Percentiles rank a stretch among this genome's conserved stretches.
Conservation (phyloP, 2,888 invertebrate genomes). For the Callyntrura sp. region DNA sequence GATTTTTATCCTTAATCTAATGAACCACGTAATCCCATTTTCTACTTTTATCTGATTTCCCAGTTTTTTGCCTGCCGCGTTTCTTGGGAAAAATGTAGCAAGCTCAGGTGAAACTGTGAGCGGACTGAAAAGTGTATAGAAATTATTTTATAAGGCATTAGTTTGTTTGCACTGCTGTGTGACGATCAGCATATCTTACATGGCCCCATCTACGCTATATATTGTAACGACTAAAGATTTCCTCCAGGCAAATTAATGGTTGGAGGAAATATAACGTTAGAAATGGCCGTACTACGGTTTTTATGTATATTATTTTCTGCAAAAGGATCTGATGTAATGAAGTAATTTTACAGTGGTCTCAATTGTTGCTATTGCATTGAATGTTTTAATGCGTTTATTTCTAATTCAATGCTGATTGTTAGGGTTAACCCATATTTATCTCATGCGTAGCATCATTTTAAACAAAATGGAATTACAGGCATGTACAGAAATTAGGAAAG, state of each 20-base stretch:
- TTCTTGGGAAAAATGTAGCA: neutral
- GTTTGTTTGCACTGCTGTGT: neutral
- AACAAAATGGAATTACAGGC: too few relatives aligned
- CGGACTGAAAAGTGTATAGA: neutral
- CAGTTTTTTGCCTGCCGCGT: neutral
- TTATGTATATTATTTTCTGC: too few relatives aligned
- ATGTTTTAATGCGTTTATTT: too few relatives aligned
- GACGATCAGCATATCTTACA: neutral
- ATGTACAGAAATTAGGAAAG: neutral
- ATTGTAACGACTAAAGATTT: neutral
- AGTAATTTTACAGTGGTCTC: too few relatives aligned
- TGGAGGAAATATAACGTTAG: neutral
- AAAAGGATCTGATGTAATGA: too few relatives aligned
- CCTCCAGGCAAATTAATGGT: neutral
- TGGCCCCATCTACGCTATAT: neutral
- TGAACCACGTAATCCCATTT: conserved; percentile 54
- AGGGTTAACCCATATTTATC: too few relatives aligned
- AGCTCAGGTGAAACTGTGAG: neutral
- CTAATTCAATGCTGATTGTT: too few relatives aligned
- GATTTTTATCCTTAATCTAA: conserved; percentile 65
- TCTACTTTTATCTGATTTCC: conserved; percentile 4
- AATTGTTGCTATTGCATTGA: too few relatives aligned
- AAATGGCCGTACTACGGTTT: neutral
- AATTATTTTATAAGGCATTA: neutral
- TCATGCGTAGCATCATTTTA: too few relatives aligned